Percentiles rank a stretch among this genome's conserved stretches.
These are phyloP conservation scores for Drosophila seguyi DNA, from an alignment of 1,140 invertebrate genomes.

Conservation along the genomic window DNA sequence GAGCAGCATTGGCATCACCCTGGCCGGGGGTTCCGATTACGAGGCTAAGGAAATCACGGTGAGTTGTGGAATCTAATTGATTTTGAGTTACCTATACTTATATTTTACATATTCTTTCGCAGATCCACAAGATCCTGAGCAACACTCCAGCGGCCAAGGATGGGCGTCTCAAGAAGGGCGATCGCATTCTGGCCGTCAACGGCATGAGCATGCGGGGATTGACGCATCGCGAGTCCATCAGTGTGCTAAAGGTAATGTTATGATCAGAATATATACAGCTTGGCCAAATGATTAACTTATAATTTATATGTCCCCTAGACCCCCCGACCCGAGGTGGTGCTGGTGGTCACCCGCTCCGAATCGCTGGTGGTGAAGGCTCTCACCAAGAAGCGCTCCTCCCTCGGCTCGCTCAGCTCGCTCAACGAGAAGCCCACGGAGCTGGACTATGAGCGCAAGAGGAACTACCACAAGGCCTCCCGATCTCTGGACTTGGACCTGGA, in stretches of 20 bases:
- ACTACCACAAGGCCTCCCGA: constrained; percentile 81
- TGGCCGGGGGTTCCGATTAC: constrained; percentile 95
- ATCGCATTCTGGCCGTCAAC: constrained; percentile 95
- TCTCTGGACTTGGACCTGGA: constrained; percentile 82
- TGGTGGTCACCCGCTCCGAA: constrained; percentile 87
- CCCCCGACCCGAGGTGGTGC: constrained; percentile 88
- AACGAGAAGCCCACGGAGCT: constrained; percentile 80
- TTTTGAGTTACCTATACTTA: neutral
- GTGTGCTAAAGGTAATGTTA: constrained; percentile 91
- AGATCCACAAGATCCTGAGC: constrained; percentile 94
- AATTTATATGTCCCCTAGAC: constrained; percentile 84
- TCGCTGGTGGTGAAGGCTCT: constrained; percentile 77
- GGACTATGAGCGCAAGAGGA: constrained; percentile 78
- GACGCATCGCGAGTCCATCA: constrained; percentile 93
- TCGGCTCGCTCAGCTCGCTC: constrained; percentile 81
- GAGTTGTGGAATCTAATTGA: constrained; percentile 63
- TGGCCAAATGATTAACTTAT: neutral
- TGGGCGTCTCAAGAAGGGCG: constrained; percentile 93
- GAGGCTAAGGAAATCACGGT: constrained; percentile 96
- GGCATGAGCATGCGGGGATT: constrained; percentile 92
- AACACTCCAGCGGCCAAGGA: constrained; percentile 94
- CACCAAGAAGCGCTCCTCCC: constrained; percentile 83
- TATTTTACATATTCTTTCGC: constrained; percentile 34
- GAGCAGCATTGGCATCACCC: constrained; percentile 93
- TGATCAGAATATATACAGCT: neutral